A percentile compares a stretch with the other conserved stretches of the same genome.
Conservation (phyloP, 2,797 vertebrate genomes). For the Halcyon chelicuti region DNA sequence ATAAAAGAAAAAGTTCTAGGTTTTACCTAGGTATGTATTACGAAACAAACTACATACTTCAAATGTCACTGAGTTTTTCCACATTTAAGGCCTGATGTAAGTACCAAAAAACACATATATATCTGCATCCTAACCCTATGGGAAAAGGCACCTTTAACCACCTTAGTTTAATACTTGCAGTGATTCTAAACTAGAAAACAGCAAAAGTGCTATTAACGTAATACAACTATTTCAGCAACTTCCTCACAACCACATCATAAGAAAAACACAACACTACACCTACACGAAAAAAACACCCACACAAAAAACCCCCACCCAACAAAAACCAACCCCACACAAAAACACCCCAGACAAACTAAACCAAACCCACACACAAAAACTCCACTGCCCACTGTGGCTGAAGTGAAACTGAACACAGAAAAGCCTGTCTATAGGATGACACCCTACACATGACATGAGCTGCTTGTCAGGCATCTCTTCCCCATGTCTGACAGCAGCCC, state of each 20-base stretch:
- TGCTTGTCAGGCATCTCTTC: neutral
- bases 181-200: neutral
- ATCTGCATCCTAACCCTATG: neutral
- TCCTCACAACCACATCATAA: neutral
- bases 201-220: neutral
- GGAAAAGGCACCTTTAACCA: neutral
- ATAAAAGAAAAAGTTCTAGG: neutral
- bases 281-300: neutral
- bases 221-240: neutral
- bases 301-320: neutral
- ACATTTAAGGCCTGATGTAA: neutral
- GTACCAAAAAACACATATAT: neutral
- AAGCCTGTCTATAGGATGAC: neutral
- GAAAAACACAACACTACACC: neutral
- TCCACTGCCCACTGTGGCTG: accelerated
- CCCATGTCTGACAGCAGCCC: accelerated
- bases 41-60: neutral
- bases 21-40: neutral
- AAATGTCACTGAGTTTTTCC: neutral
- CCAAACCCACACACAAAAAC: neutral
- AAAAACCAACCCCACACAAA: neutral
- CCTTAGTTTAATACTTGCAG: neutral
- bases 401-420: neutral
- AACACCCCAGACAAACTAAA: neutral
- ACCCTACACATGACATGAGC: accelerated